These are phyloP conservation scores for Agrypnia vestita DNA, from an alignment of 1,140 invertebrate genomes.

Conservation along the genomic window DNA sequence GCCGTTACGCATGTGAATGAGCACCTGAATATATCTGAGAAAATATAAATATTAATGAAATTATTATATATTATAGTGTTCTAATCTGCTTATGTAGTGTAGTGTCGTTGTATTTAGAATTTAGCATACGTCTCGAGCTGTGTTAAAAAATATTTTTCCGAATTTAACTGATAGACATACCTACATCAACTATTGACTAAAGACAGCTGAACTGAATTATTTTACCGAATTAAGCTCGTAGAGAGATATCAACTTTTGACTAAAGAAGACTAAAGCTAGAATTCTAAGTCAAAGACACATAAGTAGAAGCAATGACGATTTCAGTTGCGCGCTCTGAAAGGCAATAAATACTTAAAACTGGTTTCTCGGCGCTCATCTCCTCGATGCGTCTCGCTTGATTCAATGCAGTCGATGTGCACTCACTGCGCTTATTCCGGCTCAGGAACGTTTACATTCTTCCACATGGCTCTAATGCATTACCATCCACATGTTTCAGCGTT, in stretches of 20 bases:
- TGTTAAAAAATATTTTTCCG: too few species aligned
- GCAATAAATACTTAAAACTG: constrained; percentile 51
- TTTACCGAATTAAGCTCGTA: too few species aligned
- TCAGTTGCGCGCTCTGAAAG: constrained; percentile 46
- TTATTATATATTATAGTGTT: too few species aligned
- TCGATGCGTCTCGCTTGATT: constrained; percentile 59
- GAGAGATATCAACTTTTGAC: neutral
- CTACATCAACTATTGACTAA: too few species aligned
- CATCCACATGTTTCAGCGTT: constrained; percentile 41
- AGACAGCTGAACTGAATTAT: too few species aligned
- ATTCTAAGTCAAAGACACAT: constrained; percentile 10
- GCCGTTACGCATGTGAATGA: too few species aligned
- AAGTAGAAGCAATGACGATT: constrained; percentile 37
- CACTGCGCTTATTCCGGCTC: constrained; percentile 35
- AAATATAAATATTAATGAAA: too few species aligned
- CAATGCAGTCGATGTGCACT: constrained; percentile 53
- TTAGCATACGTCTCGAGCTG: too few species aligned
- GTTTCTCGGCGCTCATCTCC: constrained; percentile 57
- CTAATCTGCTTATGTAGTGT: too few species aligned
- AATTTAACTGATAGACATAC: too few species aligned
- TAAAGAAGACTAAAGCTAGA: neutral
- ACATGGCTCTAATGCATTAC: constrained; percentile 43
- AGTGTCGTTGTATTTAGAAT: too few species aligned
- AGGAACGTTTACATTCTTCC: constrained; percentile 48
- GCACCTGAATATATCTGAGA: too few species aligned